These are phyloP conservation scores for Pseudococcus jackbeardsleyi DNA, from an alignment of 2,888 invertebrate species.

Conservation along the genomic window DNA sequence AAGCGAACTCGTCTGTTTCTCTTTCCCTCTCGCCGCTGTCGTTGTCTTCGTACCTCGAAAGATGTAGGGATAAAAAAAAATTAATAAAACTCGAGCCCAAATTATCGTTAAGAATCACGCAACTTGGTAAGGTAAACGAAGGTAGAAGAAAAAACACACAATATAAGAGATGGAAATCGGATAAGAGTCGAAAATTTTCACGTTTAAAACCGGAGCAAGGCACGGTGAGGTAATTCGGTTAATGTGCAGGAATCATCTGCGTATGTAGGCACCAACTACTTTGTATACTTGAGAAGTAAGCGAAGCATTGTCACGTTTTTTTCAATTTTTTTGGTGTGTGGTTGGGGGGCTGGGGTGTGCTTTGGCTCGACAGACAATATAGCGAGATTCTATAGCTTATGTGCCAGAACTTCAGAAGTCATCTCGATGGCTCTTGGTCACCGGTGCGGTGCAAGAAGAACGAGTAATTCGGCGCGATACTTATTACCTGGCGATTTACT, in stretches of 20 bases:
- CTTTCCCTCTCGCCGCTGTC: background rate
- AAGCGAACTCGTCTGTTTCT: background rate
- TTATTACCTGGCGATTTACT: background rate
- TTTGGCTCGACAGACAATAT: no score
- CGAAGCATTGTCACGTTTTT: background rate
- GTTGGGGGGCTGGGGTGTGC: no score
- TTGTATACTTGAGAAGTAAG: no score
- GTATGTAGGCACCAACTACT: background rate
- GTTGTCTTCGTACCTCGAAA: background rate
- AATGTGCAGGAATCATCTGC: background rate
- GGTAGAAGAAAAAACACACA: background rate
- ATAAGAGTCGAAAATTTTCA: background rate
- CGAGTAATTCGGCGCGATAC: background rate
- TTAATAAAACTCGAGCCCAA: constrained; percentile 18
- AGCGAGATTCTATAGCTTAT: no score
- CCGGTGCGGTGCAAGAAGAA: background rate
- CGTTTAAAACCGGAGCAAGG: no score
- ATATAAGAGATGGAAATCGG: constrained; percentile 11
- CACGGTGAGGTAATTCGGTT: background rate
- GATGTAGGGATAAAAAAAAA: background rate
- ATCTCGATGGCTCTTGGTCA: no score
- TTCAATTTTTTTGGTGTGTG: no score
- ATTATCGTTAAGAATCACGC: constrained; percentile 23
- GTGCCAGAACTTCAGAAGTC: no score
- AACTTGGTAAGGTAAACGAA: background rate